Evolutionary conservation across 1,140 invertebrate species (phyloP).

Genomic region (Drosophila murphyi): DNA sequence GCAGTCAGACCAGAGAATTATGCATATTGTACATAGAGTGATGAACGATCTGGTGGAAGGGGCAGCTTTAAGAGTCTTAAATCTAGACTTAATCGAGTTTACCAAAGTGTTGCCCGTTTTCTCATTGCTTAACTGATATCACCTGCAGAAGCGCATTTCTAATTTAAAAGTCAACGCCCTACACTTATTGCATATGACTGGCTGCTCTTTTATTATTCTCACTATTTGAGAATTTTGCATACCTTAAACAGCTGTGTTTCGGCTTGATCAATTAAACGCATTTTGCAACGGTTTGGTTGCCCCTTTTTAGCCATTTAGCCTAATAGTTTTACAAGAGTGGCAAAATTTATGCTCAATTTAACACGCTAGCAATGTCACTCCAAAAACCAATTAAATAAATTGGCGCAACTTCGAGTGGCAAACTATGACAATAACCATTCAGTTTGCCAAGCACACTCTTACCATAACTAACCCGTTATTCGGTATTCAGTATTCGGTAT

Average conservation of each 20-base stretch:
- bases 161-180: background rate
- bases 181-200: background rate
- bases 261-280: constrained; percentile 25
- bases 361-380: constrained; percentile 39
- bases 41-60: constrained; percentile 2
- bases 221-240: background rate
- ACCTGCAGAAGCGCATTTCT: too few species aligned
- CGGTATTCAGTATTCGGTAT: constrained; percentile 1
- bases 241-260: constrained; percentile 3
- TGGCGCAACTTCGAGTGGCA: constrained; percentile 54
- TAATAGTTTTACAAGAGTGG: constrained; percentile 50
- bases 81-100: background rate
- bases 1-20: constrained; percentile 5
- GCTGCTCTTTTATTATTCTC: background rate
- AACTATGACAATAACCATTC: constrained; percentile 61
- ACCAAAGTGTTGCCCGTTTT: too few species aligned
- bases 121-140: too few species aligned
- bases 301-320: constrained; percentile 29
- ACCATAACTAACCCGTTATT: constrained; percentile 42
- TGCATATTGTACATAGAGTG: constrained; percentile 1
- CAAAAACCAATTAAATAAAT: constrained; percentile 60
- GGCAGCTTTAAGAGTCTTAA: constrained; percentile 26
- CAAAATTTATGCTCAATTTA: constrained; percentile 66
- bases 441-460: constrained; percentile 6
- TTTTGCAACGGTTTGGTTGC: constrained; percentile 19